Conservation (phyloP, 2,797 vertebrate species). For the Cottoperca gobio region DNA sequence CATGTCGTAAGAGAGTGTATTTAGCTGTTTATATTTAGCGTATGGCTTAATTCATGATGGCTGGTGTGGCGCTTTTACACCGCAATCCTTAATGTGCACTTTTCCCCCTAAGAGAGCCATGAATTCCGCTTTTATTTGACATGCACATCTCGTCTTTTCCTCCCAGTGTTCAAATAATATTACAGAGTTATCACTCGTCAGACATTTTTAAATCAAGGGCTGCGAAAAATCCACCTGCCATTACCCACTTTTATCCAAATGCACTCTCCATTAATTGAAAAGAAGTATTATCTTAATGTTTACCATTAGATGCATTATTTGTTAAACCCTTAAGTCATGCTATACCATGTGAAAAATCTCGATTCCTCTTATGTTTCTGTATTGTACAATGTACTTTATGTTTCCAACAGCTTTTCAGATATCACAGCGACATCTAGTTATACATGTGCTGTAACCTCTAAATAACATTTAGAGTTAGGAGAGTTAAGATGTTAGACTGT, state of each 20-base stretch:
- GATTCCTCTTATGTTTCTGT: not conserved
- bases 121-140: constrained; percentile 5
- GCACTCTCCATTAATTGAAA: not conserved
- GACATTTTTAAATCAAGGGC: not conserved
- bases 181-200: not conserved
- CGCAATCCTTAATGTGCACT: constrained; percentile 15
- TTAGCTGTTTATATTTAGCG: constrained; percentile 31
- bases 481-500: not conserved
- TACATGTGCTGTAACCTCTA: not conserved
- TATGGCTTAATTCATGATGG: constrained; percentile 43
- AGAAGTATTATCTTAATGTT: not conserved
- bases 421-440: not conserved
- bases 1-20: not conserved
- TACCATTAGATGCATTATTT: not conserved
- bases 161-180: not conserved
- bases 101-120: constrained; percentile 5
- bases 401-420: not conserved
- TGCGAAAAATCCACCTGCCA: constrained; percentile 37
- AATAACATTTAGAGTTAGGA: not conserved
- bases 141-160: not conserved
- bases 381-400: not conserved
- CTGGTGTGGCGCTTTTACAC: constrained; percentile 38
- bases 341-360: not conserved
- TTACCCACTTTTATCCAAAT: not conserved
- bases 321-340: not conserved